Percentiles rank a stretch among this genome's conserved stretches.
These are phyloP conservation scores for Amiota minor DNA, from an alignment of 2,888 invertebrate species.

Conservation along the genomic window DNA sequence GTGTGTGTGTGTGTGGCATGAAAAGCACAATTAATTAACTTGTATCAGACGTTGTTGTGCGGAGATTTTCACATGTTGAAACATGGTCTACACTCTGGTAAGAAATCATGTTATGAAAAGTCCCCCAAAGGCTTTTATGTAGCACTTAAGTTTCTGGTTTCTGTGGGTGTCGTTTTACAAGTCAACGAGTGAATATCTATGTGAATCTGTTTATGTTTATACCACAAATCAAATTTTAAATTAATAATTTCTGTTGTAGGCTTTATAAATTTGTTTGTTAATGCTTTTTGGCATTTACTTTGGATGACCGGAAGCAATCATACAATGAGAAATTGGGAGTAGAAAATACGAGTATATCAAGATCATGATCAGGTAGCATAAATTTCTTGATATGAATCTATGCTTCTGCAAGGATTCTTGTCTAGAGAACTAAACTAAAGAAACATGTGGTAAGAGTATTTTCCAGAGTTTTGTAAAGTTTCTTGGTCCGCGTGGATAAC, in stretches of 20 bases:
- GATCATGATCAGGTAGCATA: too few relatives aligned
- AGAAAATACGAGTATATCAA: too few relatives aligned
- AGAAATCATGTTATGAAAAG: too few relatives aligned
- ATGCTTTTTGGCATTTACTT: too few relatives aligned
- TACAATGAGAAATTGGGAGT: too few relatives aligned
- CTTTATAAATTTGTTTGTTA: not conserved
- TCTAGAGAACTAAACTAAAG: too few relatives aligned
- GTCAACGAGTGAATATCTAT: conserved; percentile 37
- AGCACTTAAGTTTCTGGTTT: conserved; percentile 9
- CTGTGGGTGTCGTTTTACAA: not conserved
- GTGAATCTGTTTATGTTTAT: not conserved
- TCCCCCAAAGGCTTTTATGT: conserved; percentile 11
- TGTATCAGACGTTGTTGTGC: conserved; percentile 59
- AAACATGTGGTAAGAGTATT: too few relatives aligned
- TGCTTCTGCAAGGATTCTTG: too few relatives aligned
- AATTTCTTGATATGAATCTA: too few relatives aligned
- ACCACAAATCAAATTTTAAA: conserved; percentile 18
- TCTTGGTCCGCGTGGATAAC: too few relatives aligned
- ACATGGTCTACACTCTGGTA: conserved; percentile 1
- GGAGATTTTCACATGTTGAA: conserved; percentile 42
- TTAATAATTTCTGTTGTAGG: conserved; percentile 12
- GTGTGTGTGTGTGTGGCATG: conserved; percentile 35
- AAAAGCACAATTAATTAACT: conserved; percentile 66
- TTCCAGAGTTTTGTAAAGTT: too few relatives aligned
- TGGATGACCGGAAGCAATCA: too few relatives aligned